phyloP scores from a whole-genome alignment of 2,797 vertebrate genomes.

The Rhinoraja longicauda region DNA sequence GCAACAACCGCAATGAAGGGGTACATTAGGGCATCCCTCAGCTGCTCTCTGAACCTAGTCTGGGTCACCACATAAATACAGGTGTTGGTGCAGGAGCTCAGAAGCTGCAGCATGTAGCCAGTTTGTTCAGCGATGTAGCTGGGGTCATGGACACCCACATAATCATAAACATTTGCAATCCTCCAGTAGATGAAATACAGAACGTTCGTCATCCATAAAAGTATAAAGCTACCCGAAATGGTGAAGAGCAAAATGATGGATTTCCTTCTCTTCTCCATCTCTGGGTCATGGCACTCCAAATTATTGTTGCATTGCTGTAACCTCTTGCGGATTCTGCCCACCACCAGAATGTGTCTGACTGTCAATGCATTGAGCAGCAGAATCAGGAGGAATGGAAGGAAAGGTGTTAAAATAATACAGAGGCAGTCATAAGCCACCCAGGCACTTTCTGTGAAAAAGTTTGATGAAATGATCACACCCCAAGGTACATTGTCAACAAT shows the following conservation, averaged over 20 bases:
- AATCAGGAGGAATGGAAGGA: constrained; percentile 12
- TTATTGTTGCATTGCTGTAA: neutral
- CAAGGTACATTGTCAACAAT: neutral
- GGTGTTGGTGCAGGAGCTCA: no score
- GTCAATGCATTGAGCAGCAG: neutral
- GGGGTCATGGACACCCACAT: no score
- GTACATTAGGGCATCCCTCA: no score
- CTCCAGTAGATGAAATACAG: neutral
- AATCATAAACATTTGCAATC: neutral
- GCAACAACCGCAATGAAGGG: no score
- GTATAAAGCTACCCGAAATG: no score
- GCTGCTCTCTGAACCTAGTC: no score
- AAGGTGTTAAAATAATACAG: neutral
- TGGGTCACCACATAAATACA: no score
- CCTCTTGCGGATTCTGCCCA: neutral
- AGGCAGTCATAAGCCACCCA: neutral
- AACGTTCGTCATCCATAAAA: neutral
- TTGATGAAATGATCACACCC: rapidly evolving
- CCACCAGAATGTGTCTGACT: neutral
- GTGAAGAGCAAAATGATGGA: no score
- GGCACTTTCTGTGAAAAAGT: neutral
- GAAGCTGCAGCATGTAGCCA: no score
- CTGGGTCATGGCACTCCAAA: no score
- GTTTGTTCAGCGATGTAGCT: no score
- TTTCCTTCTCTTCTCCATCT: no score